Evolutionary conservation across 2,888 invertebrate genomes (phyloP).

Genomic region (Scaptomyza reducta): DNA sequence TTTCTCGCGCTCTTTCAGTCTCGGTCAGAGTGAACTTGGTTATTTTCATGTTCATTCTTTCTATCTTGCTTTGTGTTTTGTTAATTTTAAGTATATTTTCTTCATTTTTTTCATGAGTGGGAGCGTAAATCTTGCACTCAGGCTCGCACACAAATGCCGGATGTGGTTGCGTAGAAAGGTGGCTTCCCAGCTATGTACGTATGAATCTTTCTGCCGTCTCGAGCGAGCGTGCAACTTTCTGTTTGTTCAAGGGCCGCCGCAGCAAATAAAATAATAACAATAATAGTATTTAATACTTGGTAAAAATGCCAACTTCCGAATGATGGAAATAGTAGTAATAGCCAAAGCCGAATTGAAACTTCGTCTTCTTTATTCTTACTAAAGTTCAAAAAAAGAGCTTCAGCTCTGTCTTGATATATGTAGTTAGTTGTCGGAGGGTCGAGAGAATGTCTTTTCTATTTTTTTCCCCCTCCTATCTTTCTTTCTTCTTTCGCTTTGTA

Average conservation of each 20-base stretch:
- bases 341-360: slow-evolving; percentile 2
- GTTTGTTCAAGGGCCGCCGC: slow-evolving; percentile 56
- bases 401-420: no score
- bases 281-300: slow-evolving; percentile 67
- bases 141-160: slow-evolving; percentile 52
- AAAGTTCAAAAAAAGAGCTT: slow-evolving; percentile 59
- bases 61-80: neutral
- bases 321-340: slow-evolving; percentile 11
- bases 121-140: slow-evolving; percentile 42
- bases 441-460: slow-evolving; percentile 32
- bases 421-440: neutral
- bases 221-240: slow-evolving; percentile 59
- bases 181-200: slow-evolving; percentile 18
- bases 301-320: slow-evolving; percentile 73
- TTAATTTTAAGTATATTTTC: slow-evolving; percentile 5
- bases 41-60: no score
- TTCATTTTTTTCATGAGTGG: slow-evolving; percentile 41
- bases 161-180: slow-evolving; percentile 65
- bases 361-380: slow-evolving; percentile 45
- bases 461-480: slow-evolving; percentile 2
- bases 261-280: slow-evolving; percentile 69
- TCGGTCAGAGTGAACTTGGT: slow-evolving; percentile 25
- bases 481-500: neutral
- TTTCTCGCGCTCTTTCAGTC: slow-evolving; percentile 49
- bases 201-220: no score